phyloP scores from a whole-genome alignment of 1,140 invertebrate genomes.

The Branchinecta lindahli region DNA sequence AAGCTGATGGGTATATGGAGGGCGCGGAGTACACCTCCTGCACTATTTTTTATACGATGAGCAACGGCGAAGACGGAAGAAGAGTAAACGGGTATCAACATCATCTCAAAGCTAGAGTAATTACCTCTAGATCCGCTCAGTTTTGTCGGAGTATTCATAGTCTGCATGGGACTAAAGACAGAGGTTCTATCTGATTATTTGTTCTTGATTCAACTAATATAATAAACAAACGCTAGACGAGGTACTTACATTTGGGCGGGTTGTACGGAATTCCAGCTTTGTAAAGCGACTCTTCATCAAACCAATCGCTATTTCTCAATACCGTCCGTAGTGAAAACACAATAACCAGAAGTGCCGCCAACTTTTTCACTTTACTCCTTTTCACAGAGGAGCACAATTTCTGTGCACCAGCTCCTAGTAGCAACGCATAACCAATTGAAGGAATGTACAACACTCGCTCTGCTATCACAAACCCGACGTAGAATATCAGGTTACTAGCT shows the following conservation, averaged over 20 bases:
- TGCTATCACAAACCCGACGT: slow-evolving; percentile 92
- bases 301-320: slow-evolving; percentile 73
- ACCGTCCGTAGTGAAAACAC: slow-evolving; percentile 59
- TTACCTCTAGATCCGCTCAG: no score
- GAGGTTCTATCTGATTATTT: no score
- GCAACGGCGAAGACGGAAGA: no score
- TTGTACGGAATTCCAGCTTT: slow-evolving; percentile 75
- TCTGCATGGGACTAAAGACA: no score
- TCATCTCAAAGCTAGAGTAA: no score
- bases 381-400: neutral
- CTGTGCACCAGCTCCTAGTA: slow-evolving; percentile 50
- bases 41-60: no score
- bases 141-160: no score
- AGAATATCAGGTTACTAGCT: slow-evolving; percentile 82
- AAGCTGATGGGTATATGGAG: no score
- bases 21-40: no score
- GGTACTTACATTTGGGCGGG: slow-evolving; percentile 78
- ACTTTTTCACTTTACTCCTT: slow-evolving; percentile 22
- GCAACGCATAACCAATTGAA: slow-evolving; percentile 83
- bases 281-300: slow-evolving; percentile 80
- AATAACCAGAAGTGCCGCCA: slow-evolving; percentile 35
- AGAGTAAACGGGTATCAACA: no score
- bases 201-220: no score
- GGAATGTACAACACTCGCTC: slow-evolving; percentile 88
- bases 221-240: neutral